Percentiles rank a stretch among this genome's conserved stretches.
Conservation (phyloP, 1,140 invertebrate species). For the Himalopsyche phryganea region DNA sequence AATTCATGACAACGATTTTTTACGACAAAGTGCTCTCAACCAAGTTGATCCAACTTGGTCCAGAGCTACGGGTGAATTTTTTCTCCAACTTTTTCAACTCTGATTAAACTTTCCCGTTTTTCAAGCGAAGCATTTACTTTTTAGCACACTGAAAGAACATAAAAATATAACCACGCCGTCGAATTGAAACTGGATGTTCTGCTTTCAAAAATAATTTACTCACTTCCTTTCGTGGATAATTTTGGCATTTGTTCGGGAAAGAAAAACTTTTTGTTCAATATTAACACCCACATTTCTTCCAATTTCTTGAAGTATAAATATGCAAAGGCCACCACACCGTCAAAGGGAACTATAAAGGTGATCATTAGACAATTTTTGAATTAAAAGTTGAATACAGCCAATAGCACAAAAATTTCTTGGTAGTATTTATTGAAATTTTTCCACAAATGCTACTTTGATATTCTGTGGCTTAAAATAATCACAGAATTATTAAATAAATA, state of each 20-base stretch:
- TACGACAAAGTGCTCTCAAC: slow-evolving; percentile 26
- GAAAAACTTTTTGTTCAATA: slow-evolving; percentile 1
- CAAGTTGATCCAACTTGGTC: slow-evolving; percentile 14
- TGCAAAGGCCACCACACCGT: neutral
- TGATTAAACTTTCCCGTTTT: slow-evolving; percentile 30
- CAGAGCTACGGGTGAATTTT: slow-evolving; percentile 25
- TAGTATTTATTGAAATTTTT: slow-evolving; percentile 4
- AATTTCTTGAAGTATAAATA: neutral
- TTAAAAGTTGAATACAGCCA: slow-evolving; percentile 4
- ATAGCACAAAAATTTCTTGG: neutral
- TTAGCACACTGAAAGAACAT: slow-evolving; percentile 10
- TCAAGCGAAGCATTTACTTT: slow-evolving; percentile 24
- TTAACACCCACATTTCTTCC: neutral
- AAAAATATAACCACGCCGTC: slow-evolving; percentile 3
- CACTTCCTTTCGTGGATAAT: neutral
- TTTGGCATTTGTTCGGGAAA: neutral
- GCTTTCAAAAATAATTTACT: slow-evolving; percentile 1
- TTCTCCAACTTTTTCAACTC: slow-evolving; percentile 25
- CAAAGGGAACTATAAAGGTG: neutral
- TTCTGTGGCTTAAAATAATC: slow-evolving; percentile 1
- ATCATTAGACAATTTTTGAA: slow-evolving; percentile 7
- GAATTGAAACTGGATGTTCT: neutral
- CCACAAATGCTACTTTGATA: neutral
- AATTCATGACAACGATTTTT: slow-evolving; percentile 16
- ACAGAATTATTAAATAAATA: neutral